Base-by-base conservation (phyloP, 2,797 vertebrate species). In the Ficedula albicollis region DNA sequence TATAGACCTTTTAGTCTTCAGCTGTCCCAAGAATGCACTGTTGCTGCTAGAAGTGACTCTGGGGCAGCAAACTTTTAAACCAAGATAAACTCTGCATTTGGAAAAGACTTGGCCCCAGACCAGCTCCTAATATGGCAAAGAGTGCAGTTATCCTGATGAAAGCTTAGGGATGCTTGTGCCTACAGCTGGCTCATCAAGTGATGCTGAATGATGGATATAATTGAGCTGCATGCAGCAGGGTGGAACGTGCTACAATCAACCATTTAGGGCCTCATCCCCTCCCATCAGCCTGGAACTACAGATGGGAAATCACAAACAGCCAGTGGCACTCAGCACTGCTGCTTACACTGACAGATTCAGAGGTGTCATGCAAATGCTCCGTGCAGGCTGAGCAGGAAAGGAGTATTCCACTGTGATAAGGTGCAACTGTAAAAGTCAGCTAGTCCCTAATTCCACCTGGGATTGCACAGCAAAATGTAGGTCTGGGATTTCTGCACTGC, bases 111-210 rank as follows among this genome's bases (percentile, higher is more conserved):
- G 92, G 92, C 96, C 92, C 81, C 80, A 92, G 67, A 96, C 68
- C 91, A 96, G 87, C 63, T 95, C 77, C 89, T 82, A 52, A 94
- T n/a, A 67, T 85, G 70, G 86, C 91, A 78, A 89, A 64, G 73
- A 83, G 86, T 48, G 51, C 89, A 94, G 89, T 97, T 93, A 90
- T n/a, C 48, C 30, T 64, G 82, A 91, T 89, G 87, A 90, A 91
- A 93, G 86, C 94, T 75, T 43, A 78, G 95, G 36, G 48, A 79
- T 84, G 94, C 93, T 84, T 88, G 93, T 72, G 95, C 95, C 95
- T 93, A 89, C 89, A 97, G 96, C 95, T 95, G 78, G 56, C 88
- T 77, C 86, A 85, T 90, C 96, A 91, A 96, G 82, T 68, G 87
- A 90, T 26, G 52, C 44, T 96, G 95, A 95, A 85, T 34, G 95